Evolutionary conservation across 1,140 invertebrate genomes (phyloP), one percentile per base, ranked within the genome.

Genomic region (Drosophila sechellia): DNA sequence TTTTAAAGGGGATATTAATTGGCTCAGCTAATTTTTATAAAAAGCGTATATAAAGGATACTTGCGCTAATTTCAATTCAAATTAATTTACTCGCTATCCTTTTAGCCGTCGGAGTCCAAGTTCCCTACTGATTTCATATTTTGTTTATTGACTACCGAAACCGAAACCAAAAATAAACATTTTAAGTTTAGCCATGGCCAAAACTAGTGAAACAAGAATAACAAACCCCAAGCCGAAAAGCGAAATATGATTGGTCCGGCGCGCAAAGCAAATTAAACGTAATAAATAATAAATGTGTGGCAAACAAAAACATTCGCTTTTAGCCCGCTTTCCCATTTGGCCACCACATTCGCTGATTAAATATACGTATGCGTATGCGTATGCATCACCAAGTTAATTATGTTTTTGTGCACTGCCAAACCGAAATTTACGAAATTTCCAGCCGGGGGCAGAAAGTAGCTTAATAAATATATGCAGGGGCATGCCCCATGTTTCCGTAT

Each of bases 391-490:
- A 35, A 71, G 65, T 71, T 71, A 71, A 71, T 71, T 70, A 71
- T 76, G 64, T 75, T 75, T 53, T 58, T 68, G 42, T 53, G 43
- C 43, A 27, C 43, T 25, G n/a, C 48, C 60, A 35, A 57, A 35
- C 64, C 27, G 37, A 65, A 65, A 65, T 69, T 53, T 56, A 57
- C 56, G 43, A 40, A 60, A 70, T 56, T 60, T 61, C 20, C 15
- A 43, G 31, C 27, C 58, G 37, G 52, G 52, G 79, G 52, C 31
- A 25, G 52, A 57, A 17, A 49, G 50, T 35, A 17, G 52, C 52
- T 35, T 70, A 49, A 71, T 71, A 57, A 71, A 71, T 71, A 57
- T 71, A 71, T 71, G 65, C 68, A 71, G n/a, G 20, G 52, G 50
- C 68, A 71, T 71, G 66, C 50, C 64, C 65, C 46, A 22, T 52